Conservation (phyloP, 2,113 vertebrate species). For the Oenanthe melanoleuca region DNA sequence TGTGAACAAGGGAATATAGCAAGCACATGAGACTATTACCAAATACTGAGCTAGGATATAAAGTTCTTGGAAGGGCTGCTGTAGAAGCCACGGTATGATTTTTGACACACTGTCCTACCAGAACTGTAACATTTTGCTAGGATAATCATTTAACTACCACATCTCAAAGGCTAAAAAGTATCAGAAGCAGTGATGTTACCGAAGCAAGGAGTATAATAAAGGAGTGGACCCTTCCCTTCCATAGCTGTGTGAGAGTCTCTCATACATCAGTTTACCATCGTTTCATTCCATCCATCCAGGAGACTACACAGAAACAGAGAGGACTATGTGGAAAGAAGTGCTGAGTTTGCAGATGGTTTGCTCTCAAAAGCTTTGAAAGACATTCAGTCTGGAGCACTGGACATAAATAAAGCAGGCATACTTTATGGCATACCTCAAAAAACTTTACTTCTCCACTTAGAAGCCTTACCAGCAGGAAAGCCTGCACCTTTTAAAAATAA, state of each 20-base stretch:
- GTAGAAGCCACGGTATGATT: conserved; percentile 87
- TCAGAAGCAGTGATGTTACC: conserved; percentile 99
- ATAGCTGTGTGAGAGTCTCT: conserved; percentile 94
- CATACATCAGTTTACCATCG: conserved; percentile 95
- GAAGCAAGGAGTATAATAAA: conserved; percentile 99
- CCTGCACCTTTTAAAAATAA: conserved; percentile 85
- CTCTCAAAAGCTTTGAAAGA: conserved; percentile 99
- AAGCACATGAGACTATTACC: conserved; percentile 76
- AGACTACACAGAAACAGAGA: conserved; percentile 94
- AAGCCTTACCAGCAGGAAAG: conserved; percentile 88
- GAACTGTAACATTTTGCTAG: conserved; percentile 90
- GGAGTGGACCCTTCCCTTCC: conserved; percentile 98
- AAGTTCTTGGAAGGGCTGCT: conserved; percentile 90
- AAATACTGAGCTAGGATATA: conserved; percentile 83
- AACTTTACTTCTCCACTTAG: conserved; percentile 92
- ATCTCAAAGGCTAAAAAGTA: conserved; percentile 88
- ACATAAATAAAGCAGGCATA: conserved; percentile 96
- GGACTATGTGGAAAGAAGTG: conserved; percentile 99
- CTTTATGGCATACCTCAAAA: conserved; percentile 99
- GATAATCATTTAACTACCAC: conserved; percentile 85
- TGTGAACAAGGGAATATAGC: conserved; percentile 81
- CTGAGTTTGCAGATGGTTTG: conserved; percentile 98
- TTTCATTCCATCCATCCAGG: conserved; percentile 99
- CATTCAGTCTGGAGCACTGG: conserved; percentile 97
- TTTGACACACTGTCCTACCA: conserved; percentile 91